Base-by-base conservation (phyloP, 2,888 invertebrate species). In the Deilephila porcellus region DNA sequence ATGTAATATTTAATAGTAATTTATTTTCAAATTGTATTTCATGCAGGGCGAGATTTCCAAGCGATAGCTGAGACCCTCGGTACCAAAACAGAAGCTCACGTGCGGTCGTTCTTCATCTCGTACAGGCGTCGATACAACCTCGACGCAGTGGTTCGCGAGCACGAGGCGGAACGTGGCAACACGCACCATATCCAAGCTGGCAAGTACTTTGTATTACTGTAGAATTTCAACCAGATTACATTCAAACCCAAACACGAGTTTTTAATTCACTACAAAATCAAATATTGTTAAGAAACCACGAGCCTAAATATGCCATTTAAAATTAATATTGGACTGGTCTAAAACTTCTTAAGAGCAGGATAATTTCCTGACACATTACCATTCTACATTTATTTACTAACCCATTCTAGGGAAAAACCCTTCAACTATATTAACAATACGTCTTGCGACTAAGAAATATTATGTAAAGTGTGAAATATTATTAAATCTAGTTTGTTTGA, bases 61-160 rank as follows among this genome's bases (percentile, higher is more conserved):
- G 98, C 98, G 52, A 99, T 99, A 80, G 98, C 99, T 20, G 99
- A 99, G 89, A 97, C 98, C 17, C 96, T 99, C 79, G 98, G 98
- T 77, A 99, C 98, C 72, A 99, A 99, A 95, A 98, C 98, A 0
- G 99, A 99, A 91, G 97, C 97, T 71, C 99, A 99, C 88, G 96
- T 99, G 67, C 97, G 98, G 78, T 97, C 97, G 71, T 99, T 99
- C 93, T 99, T 98, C 92, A 96, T 98, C 11, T 98, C 98, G 87
- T 98, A 99, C 92, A 96, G 98, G 70, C 97, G 98, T 81, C 96
- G 98, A 74, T 98, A 97, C 92, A 98, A 98, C 91, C 95, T 99
- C 79, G 99, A 99, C 90, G 96, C 96, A 25, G 96, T 98, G 59
- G 93, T 99, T 71, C 97, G 97, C 83, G 98, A 99, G 84, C 97